Conservation (phyloP, 2,797 vertebrate genomes). For the Rhabdophis nuchalis region DNA sequence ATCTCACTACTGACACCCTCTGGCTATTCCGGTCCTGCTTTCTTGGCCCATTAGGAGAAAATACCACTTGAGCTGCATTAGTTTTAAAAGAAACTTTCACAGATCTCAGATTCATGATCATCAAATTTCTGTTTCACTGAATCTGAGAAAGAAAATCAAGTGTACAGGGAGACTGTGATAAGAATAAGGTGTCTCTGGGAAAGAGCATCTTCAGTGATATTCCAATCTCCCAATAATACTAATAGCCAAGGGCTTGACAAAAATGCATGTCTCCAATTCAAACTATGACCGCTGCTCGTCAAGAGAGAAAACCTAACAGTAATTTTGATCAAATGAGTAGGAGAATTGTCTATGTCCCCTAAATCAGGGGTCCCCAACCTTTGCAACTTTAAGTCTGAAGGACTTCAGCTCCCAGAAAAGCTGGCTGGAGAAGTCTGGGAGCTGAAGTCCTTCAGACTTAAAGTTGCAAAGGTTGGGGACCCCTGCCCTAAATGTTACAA, state of each 20-base stretch:
- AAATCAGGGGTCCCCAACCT: too few relatives aligned
- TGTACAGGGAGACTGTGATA: not conserved
- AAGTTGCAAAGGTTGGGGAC: too few relatives aligned
- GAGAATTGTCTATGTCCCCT: not conserved
- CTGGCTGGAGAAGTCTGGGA: too few relatives aligned
- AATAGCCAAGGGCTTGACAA: not conserved
- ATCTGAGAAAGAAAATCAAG: not conserved
- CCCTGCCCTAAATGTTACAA: too few relatives aligned
- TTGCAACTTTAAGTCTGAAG: too few relatives aligned
- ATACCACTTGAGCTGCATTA: conserved; percentile 11
- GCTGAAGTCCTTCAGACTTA: too few relatives aligned
- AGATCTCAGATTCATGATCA: not conserved
- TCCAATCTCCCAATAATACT: not conserved
- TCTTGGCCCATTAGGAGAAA: not conserved
- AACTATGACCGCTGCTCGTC: not conserved
- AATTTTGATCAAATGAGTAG: not conserved
- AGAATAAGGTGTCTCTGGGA: not conserved
- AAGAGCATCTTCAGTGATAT: not conserved
- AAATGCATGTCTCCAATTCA: not conserved
- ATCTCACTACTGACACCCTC: conserved; percentile 8
- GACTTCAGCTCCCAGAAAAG: too few relatives aligned
- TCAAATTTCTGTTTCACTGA: not conserved
- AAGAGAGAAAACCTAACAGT: not conserved
- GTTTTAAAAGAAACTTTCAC: conserved; percentile 13
- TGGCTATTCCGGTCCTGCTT: not conserved